Evolutionary conservation across 2,888 invertebrate species (phyloP).

Genomic region (Brachyopa scutellaris): DNA sequence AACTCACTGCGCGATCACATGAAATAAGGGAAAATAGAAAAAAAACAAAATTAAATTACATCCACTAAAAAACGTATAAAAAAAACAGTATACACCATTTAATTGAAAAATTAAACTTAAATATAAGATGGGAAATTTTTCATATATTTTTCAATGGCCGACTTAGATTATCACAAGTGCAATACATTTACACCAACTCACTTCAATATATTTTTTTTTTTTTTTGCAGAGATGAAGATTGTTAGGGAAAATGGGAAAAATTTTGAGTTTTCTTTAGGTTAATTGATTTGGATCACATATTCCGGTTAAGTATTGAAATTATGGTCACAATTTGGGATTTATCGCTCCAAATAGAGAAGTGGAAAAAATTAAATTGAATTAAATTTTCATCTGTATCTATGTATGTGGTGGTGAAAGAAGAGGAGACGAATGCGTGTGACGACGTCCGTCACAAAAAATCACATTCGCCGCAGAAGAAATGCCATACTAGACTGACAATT

Average conservation of each 20-base stretch:
- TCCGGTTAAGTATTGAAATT: not conserved
- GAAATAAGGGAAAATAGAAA: constrained; percentile 48
- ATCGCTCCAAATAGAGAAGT: not conserved
- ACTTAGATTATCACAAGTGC: constrained; percentile 44
- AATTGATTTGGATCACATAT: not conserved
- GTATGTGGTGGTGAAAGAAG: constrained; percentile 5
- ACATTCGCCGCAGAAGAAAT: constrained; percentile 45
- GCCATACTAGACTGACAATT: constrained; percentile 37
- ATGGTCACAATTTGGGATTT: constrained; percentile 20
- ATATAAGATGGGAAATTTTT: constrained; percentile 16
- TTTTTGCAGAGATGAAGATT: constrained; percentile 1
- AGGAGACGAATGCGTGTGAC: constrained; percentile 52
- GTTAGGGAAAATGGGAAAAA: not conserved
- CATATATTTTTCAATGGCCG: constrained; percentile 45
- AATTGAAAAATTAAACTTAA: not conserved
- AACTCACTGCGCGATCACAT: constrained; percentile 49
- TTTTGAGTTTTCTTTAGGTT: not conserved
- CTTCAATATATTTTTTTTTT: constrained; percentile 44
- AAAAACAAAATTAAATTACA: not conserved
- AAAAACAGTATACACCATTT: not conserved
- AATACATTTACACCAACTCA: constrained; percentile 53
- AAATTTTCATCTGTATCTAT: not conserved
- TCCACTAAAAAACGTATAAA: not conserved
- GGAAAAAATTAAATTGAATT: not conserved
- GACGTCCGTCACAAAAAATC: constrained; percentile 29